A percentile compares a stretch with the other conserved stretches of the same genome.
Evolutionary conservation across 2,797 vertebrate genomes (phyloP).

Genomic region (Pangasius mekongensis): DNA sequence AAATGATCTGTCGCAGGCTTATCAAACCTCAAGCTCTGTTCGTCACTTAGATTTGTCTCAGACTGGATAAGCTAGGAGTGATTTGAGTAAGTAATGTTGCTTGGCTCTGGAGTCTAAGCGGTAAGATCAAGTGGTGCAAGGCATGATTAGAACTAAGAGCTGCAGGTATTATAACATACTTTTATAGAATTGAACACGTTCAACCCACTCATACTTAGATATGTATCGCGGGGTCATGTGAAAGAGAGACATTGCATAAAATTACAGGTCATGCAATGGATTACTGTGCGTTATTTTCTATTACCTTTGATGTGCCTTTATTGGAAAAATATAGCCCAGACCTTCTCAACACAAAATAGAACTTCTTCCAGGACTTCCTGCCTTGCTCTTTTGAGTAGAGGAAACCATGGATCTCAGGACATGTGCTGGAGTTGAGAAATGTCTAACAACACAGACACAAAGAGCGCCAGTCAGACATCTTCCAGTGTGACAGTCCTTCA

Average conservation of each 20-base stretch:
- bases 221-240: not conserved
- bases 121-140: conserved; percentile 43
- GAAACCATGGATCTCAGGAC: conserved; percentile 94
- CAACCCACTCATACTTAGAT: not conserved
- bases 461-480: conserved; percentile 27
- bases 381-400: conserved; percentile 92
- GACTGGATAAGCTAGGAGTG: conserved; percentile 23
- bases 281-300: conserved; percentile 36
- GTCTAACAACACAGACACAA: conserved; percentile 77
- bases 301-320: conserved; percentile 96
- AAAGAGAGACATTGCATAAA: not conserved
- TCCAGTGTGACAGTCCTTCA: not conserved
- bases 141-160: conserved; percentile 28
- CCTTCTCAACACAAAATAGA: conserved; percentile 92
- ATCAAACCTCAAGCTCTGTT: conserved; percentile 27
- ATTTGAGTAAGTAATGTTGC: conserved; percentile 27
- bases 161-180: not conserved
- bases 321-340: conserved; percentile 98
- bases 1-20: conserved; percentile 16
- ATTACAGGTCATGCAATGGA: not conserved
- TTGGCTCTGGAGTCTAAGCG: conserved; percentile 27
- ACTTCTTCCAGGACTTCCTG: conserved; percentile 94
- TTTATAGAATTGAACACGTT: not conserved
- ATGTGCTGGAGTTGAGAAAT: conserved; percentile 92
- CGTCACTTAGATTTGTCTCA: conserved; percentile 18